Evolutionary conservation across 1,140 invertebrate genomes (phyloP).

Genomic region (Vanessa tameamea): DNA sequence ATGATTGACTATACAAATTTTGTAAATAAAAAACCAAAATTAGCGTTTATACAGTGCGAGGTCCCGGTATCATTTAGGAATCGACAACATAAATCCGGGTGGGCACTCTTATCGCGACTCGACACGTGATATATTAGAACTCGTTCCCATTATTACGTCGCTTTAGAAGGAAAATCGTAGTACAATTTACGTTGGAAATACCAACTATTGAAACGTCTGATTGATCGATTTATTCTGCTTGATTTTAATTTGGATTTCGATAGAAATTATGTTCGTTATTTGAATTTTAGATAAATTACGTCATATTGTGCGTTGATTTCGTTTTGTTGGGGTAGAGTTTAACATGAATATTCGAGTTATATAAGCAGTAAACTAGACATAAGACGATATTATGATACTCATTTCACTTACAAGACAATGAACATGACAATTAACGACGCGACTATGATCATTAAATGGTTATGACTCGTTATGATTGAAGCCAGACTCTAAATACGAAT

Average conservation of each 20-base stretch:
- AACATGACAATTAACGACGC: no score
- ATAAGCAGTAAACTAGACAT: no score
- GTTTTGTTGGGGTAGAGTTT: no score
- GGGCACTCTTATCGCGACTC: slow-evolving; percentile 50
- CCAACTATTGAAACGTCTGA: slow-evolving; percentile 14
- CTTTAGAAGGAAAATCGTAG: slow-evolving; percentile 38
- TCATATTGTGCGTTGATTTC: no score
- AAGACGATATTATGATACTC: no score
- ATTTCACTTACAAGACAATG: no score
- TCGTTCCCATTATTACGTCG: slow-evolving; percentile 40
- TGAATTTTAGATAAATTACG: neutral
- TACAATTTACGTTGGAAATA: slow-evolving; percentile 32
- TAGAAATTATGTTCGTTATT: neutral
- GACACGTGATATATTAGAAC: slow-evolving; percentile 51
- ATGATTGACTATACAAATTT: neutral
- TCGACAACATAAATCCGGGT: slow-evolving; percentile 55
- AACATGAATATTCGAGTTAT: no score
- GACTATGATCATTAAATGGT: no score
- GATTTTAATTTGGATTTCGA: neutral
- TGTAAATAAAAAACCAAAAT: slow-evolving; percentile 29
- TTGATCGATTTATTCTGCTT: slow-evolving; percentile 13
- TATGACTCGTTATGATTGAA: no score
- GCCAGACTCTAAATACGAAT: no score
- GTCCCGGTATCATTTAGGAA: slow-evolving; percentile 40
- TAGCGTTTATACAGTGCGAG: slow-evolving; percentile 19